These are phyloP conservation scores for Nesoenas mayeri DNA, from an alignment of 2,113 vertebrate genomes.

Conservation along the genomic window DNA sequence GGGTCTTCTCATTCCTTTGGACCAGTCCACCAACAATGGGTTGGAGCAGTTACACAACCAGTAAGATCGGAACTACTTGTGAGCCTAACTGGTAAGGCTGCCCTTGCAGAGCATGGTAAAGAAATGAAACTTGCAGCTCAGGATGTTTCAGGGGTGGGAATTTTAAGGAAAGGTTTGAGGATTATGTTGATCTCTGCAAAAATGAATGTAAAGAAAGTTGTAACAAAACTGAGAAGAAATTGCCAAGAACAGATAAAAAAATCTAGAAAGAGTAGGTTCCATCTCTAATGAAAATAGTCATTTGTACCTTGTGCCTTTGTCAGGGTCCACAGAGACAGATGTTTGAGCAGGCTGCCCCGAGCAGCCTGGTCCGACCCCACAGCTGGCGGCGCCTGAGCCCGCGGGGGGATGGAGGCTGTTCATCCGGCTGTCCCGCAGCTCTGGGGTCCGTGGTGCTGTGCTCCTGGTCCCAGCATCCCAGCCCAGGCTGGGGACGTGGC, in stretches of 20 bases:
- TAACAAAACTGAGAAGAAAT: background rate
- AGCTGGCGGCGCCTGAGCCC: background rate
- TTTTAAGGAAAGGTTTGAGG: background rate
- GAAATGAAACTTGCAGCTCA: background rate
- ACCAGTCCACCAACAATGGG: slow-evolving; percentile 86
- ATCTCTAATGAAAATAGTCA: background rate
- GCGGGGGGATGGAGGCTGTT: background rate
- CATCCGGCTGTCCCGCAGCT: background rate
- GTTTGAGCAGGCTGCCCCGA: background rate
- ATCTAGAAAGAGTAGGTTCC: background rate
- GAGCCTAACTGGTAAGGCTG: slow-evolving; percentile 90
- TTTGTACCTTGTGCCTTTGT: background rate
- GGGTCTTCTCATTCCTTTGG: slow-evolving; percentile 89
- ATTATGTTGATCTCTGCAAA: background rate
- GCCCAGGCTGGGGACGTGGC: background rate
- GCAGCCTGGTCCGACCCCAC: background rate
- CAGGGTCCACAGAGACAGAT: background rate
- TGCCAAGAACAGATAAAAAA: background rate
- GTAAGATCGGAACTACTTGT: slow-evolving; percentile 92
- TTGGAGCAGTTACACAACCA: slow-evolving; percentile 91
- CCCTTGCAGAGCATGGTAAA: background rate
- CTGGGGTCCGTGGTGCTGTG: too few species aligned
- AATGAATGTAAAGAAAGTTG: background rate
- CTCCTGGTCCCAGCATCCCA: fast-evolving
- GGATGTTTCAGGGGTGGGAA: background rate